A percentile compares a stretch with the other conserved stretches of the same genome.
Evolutionary conservation across 2,888 invertebrate species (phyloP).

Genomic region (Brachypterus glaber): DNA sequence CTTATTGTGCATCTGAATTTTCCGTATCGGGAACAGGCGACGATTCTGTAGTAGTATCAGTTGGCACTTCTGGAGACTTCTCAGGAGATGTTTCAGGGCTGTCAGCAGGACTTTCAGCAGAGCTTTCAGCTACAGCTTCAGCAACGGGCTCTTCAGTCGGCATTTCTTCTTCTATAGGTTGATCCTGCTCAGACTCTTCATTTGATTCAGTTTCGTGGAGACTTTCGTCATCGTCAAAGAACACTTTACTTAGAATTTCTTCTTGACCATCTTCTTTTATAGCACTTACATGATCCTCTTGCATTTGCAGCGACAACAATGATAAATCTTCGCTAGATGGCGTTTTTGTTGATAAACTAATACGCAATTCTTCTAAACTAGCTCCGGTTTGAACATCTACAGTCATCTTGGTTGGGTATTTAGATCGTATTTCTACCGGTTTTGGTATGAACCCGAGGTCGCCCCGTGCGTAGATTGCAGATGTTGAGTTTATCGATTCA

Average conservation of each 20-base stretch:
- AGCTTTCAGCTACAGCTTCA: background rate
- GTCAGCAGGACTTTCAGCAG: background rate
- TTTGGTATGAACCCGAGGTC: conserved; percentile 60
- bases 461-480: conserved; percentile 49
- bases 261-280: no score
- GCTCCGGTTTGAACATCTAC: background rate
- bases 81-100: background rate
- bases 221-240: conserved; percentile 26
- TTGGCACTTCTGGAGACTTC: background rate
- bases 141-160: background rate
- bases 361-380: no score
- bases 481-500: conserved; percentile 32
- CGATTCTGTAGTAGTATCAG: no score
- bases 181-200: no score
- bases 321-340: no score
- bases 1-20: no score
- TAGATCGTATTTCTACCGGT: conserved; percentile 24
- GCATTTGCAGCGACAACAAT: no score
- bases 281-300: no score
- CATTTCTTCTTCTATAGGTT: background rate
- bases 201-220: conserved; percentile 22
- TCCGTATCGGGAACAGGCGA: no score
- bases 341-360: no score
- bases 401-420: background rate
- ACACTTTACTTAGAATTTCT: no score